Evolutionary conservation across 2,113 vertebrate species (phyloP), one percentile per base, ranked within the genome.

Genomic region (Phalacrocorax brasilianus): DNA sequence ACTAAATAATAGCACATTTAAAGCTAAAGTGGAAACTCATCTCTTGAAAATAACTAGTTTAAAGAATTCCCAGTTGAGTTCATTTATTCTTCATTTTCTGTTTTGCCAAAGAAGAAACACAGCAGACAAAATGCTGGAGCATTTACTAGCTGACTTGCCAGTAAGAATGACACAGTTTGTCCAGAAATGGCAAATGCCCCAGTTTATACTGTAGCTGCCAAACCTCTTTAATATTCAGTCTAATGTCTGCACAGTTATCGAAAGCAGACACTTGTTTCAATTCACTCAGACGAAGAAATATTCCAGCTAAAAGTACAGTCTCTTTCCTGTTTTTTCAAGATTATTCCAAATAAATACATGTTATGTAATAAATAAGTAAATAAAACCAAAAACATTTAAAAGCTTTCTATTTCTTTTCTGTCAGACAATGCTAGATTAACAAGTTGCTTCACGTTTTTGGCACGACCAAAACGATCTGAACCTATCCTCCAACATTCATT

Each of bases 151-250:
- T 91, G 80, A 76, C 85, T 96, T 85, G 82, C 89, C 67, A 91
- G 68, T 82, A 90, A 90, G 89, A 97, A 94, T 91, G 59, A 62
- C 82, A 89, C 61, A 14, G 56, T 90, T 96, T 95, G 63, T 87
- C 80, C 66, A 79, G 55, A 95, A 86, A 93, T 80, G 91, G 70
- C 67, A 96, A 97, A 52, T 52, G 62, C 58, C 44, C 86, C 71
- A 91, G 67, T 93, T 88, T 91, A 82, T 71, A 55, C 42, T 91
- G 47, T 95, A 93, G 22, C 80, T 96, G 85, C 72, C 93, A 97
- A 88, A 38, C 47, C 95, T 97, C 88, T 70, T 97, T 97, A 94
- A 96, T 94, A 96, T 81, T 97, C 92, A 94, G 32, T 73, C 53
- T 95, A 93, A 88, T 75, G 78, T 90, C 91, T 90, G 59, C 70